Conservation (phyloP, 2,888 invertebrate species). For the Idaea dimidiata region DNA sequence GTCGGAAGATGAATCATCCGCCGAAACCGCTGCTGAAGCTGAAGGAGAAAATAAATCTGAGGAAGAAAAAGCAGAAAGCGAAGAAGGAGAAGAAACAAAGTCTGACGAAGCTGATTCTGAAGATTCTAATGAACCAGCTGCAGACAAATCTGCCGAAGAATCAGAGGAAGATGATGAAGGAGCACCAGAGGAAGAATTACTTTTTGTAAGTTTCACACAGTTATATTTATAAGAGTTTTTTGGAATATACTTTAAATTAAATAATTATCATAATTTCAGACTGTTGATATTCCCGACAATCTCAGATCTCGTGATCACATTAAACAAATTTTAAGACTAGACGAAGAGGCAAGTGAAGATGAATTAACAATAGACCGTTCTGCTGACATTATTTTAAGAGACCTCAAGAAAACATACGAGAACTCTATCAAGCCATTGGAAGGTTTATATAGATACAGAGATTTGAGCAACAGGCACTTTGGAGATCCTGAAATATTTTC, state of each 20-base stretch:
- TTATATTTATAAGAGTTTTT: not conserved
- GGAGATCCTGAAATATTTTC: slow-evolving; percentile 97
- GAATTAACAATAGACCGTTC: slow-evolving; percentile 87
- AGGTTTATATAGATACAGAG: slow-evolving; percentile 93
- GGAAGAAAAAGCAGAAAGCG: slow-evolving; percentile 49
- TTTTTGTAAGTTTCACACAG: slow-evolving; percentile 68
- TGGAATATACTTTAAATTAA: too few species aligned
- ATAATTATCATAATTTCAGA: slow-evolving; percentile 67
- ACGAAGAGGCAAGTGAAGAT: slow-evolving; percentile 86
- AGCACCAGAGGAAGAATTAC: slow-evolving; percentile 83
- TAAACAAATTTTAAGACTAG: slow-evolving; percentile 88
- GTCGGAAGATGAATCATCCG: slow-evolving; percentile 33
- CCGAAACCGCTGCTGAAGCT: slow-evolving; percentile 37
- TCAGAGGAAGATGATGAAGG: slow-evolving; percentile 61
- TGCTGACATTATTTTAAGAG: slow-evolving; percentile 89
- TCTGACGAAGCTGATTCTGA: slow-evolving; percentile 41
- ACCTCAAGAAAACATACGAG: slow-evolving; percentile 92
- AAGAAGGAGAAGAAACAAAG: slow-evolving; percentile 34
- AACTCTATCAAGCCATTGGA: slow-evolving; percentile 94
- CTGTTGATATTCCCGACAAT: slow-evolving; percentile 87
- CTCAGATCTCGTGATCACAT: slow-evolving; percentile 90
- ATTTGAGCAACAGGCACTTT: slow-evolving; percentile 94
- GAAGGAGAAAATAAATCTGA: slow-evolving; percentile 37
- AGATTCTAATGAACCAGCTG: slow-evolving; percentile 42
- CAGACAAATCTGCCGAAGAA: slow-evolving; percentile 32